phyloP scores from a whole-genome alignment of 2,888 invertebrate genomes.

The Megaustenia siamemsis region DNA sequence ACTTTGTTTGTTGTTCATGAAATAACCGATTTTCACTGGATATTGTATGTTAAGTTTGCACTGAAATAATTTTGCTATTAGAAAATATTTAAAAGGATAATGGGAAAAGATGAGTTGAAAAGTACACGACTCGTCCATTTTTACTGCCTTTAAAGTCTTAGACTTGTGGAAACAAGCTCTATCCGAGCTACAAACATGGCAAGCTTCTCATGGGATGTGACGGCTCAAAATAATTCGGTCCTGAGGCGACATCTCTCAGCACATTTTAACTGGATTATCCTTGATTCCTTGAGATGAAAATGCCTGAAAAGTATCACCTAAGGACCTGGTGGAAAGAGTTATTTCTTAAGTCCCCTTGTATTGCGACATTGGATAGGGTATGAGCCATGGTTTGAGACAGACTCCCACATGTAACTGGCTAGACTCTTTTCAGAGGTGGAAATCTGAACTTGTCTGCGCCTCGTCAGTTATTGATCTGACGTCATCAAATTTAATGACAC shows the following conservation, averaged over 20 bases:
- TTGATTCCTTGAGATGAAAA: constrained; percentile 12
- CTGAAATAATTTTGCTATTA: not conserved
- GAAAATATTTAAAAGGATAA: not conserved
- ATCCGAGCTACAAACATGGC: not conserved
- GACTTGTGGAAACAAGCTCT: not conserved
- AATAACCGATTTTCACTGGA: not conserved
- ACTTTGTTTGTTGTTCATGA: not conserved
- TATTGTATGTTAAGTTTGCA: not conserved
- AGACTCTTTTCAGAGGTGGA: constrained; percentile 3
- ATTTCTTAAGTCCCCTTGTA: constrained; percentile 9
- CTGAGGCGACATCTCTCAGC: not conserved
- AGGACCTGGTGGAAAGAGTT: constrained; percentile 17
- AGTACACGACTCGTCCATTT: not conserved
- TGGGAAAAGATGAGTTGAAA: not conserved
- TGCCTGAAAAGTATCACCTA: constrained; percentile 7
- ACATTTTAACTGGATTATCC: constrained; percentile 24
- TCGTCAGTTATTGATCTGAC: constrained; percentile 37
- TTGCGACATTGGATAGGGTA: not conserved
- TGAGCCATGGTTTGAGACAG: not conserved
- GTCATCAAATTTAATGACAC: constrained; percentile 49
- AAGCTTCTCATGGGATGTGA: not conserved
- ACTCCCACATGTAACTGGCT: not conserved
- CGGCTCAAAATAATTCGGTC: constrained; percentile 24
- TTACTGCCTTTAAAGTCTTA: not conserved
- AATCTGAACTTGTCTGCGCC: constrained; percentile 29